Conservation (phyloP, 1,140 invertebrate genomes). For the Drosophila funebris region DNA sequence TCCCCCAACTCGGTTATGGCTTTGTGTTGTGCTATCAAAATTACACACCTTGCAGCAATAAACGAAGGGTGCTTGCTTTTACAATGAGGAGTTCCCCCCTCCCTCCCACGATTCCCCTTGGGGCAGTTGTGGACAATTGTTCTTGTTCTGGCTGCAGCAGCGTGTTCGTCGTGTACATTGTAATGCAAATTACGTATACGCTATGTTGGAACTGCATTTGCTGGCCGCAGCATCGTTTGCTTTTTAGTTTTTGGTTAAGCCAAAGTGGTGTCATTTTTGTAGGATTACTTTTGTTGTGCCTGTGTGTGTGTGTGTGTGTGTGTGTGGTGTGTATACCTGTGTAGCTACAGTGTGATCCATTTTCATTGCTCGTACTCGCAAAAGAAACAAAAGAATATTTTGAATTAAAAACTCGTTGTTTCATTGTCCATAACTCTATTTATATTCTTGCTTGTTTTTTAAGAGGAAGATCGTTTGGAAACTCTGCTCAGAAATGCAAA, state of each 20-base stretch:
- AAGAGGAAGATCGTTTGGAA: too few species aligned
- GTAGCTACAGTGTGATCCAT: constrained; percentile 27
- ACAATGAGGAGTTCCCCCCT: not conserved
- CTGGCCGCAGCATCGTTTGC: constrained; percentile 7
- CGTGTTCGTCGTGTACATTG: constrained; percentile 50
- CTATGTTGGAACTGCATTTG: constrained; percentile 41
- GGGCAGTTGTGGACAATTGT: constrained; percentile 9
- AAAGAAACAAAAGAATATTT: constrained; percentile 28
- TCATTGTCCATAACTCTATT: too few species aligned
- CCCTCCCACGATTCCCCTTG: too few species aligned
- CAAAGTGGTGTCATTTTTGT: constrained; percentile 6
- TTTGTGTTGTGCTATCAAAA: constrained; percentile 71
- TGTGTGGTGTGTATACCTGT: too few species aligned
- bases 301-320: not conserved
- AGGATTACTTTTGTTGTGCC: constrained; percentile 6
- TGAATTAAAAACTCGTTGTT: too few species aligned
- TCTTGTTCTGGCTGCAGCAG: constrained; percentile 7
- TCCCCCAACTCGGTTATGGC: constrained; percentile 30
- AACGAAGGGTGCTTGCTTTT: constrained; percentile 6
- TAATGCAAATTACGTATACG: constrained; percentile 78
- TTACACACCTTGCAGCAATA: constrained; percentile 73
- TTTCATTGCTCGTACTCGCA: constrained; percentile 45
- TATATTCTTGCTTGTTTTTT: too few species aligned
- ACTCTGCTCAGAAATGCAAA: too few species aligned
- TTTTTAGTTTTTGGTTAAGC: constrained; percentile 12